phyloP scores from a whole-genome alignment of 2,113 vertebrate genomes.

The Ranitomeya variabilis region DNA sequence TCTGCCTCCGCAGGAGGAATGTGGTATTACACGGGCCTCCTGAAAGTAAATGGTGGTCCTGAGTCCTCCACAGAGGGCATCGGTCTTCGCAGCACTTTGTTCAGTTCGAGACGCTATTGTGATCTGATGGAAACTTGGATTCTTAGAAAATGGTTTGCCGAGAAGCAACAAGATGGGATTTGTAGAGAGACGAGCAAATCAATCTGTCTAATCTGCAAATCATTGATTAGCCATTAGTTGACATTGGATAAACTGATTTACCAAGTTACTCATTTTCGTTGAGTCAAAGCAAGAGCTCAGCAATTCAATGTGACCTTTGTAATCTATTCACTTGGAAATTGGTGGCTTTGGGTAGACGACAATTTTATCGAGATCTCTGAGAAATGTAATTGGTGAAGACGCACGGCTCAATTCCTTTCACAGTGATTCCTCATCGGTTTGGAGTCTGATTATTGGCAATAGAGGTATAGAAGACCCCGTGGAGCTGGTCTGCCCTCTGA shows the following conservation, averaged over 20 bases:
- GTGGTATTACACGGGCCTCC: no score
- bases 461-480: background rate
- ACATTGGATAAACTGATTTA: background rate
- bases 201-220: background rate
- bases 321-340: background rate
- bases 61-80: no score
- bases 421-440: background rate
- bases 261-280: background rate
- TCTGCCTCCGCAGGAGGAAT: no score
- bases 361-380: background rate
- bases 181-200: background rate
- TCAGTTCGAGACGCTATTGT: background rate
- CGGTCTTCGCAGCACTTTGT: background rate
- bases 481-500: background rate
- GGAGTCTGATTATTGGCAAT: background rate
- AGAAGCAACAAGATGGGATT: background rate
- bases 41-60: no score
- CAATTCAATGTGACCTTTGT: background rate
- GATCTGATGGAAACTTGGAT: background rate
- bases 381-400: background rate
- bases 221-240: slow-evolving; percentile 6
- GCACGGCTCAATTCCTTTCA: background rate
- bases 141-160: background rate
- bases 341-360: background rate
- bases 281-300: background rate